A percentile compares a stretch with the other conserved stretches of the same genome.
These are phyloP conservation scores for Coelopa pilipes DNA, from an alignment of 2,888 invertebrate genomes.

Conservation along the genomic window DNA sequence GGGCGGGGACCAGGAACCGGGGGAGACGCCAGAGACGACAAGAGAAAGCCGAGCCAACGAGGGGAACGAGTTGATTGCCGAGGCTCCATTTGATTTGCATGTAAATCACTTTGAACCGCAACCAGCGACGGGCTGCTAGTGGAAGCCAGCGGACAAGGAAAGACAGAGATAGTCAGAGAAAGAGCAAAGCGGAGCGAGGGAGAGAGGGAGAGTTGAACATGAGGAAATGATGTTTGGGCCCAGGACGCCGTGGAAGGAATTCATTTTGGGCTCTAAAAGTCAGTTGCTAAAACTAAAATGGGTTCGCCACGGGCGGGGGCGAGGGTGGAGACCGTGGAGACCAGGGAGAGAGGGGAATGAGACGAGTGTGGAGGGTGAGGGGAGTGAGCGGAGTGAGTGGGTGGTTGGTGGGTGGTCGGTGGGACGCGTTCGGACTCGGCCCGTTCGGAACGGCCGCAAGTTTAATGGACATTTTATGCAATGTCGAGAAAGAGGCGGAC, in stretches of 20 bases:
- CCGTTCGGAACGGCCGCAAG: background rate
- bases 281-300: too few species aligned
- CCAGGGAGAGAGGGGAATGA: background rate
- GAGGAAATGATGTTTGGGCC: constrained; percentile 4
- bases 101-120: constrained; percentile 32
- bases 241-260: too few species aligned
- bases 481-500: background rate
- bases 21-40: too few species aligned
- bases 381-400: background rate
- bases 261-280: too few species aligned
- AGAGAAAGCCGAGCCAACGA: background rate
- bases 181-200: background rate
- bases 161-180: constrained; percentile 7
- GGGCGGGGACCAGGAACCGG: too few species aligned
- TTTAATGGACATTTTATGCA: background rate
- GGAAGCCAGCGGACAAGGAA: too few species aligned
- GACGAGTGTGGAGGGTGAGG: background rate
- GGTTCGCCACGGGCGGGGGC: too few species aligned
- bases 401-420: constrained; percentile 12
- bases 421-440: background rate
- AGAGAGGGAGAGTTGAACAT: background rate
- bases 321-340: background rate
- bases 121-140: background rate
- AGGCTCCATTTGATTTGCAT: constrained; percentile 52
- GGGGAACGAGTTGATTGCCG: constrained; percentile 27